phyloP scores from a whole-genome alignment of 2,888 invertebrate species.

The Acrocera orbiculus region DNA sequence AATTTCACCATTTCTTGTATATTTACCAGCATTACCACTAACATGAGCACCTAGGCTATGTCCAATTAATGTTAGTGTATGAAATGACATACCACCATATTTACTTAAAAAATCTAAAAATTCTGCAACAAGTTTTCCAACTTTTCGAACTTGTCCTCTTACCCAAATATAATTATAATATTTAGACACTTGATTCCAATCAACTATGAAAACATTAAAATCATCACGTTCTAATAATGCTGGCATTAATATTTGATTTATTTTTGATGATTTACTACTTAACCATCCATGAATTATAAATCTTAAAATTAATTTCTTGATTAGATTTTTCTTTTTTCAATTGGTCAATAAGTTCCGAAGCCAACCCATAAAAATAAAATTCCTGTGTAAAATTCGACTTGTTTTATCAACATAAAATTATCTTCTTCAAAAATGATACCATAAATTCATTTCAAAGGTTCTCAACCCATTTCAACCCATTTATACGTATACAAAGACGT shows the following conservation, averaged over 20 bases:
- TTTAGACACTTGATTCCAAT: conserved; percentile 32
- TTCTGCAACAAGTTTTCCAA: conserved; percentile 39
- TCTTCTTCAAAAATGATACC: too few relatives aligned
- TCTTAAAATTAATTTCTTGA: conserved; percentile 6
- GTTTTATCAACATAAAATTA: too few relatives aligned
- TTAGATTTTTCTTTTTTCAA: neutral
- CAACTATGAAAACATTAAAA: conserved; percentile 40
- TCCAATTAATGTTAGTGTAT: conserved; percentile 26
- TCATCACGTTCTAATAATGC: conserved; percentile 39
- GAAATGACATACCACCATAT: conserved; percentile 29
- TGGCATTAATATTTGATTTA: conserved; percentile 15
- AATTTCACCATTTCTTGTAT: conserved; percentile 20
- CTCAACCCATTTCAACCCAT: too few relatives aligned
- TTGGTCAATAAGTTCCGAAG: neutral
- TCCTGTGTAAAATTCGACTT: too few relatives aligned
- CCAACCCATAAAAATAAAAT: too few relatives aligned
- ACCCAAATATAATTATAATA: conserved; percentile 22
- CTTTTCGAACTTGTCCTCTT: conserved; percentile 28
- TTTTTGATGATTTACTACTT: conserved; percentile 32
- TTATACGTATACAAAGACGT: too few relatives aligned
- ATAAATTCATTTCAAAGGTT: too few relatives aligned
- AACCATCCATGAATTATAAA: conserved; percentile 39
- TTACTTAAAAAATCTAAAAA: conserved; percentile 46
- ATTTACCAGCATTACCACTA: conserved; percentile 38
- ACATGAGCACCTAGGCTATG: conserved; percentile 45